Evolutionary conservation across 1,140 invertebrate species (phyloP).

Genomic region (Araneus ventricosus): DNA sequence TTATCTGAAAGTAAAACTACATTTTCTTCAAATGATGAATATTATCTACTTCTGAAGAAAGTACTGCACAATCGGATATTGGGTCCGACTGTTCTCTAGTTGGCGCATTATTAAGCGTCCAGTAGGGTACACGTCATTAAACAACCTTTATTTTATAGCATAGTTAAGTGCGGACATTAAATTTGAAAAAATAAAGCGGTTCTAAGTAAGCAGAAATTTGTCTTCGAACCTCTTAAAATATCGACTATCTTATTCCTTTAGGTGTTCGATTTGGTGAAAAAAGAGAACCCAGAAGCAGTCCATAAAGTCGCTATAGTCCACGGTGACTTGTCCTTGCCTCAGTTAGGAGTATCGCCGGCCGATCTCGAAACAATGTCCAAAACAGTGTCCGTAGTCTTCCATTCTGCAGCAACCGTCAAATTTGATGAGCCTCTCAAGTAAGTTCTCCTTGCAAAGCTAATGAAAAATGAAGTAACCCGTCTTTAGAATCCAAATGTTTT

Average conservation of each 20-base stretch:
- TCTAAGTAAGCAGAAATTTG: neutral
- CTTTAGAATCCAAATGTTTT: neutral
- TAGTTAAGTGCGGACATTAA: too few relatives aligned
- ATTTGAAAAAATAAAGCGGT: neutral
- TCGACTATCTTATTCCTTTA: conserved; percentile 80
- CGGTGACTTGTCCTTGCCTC: conserved; percentile 94
- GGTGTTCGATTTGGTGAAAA: conserved; percentile 89
- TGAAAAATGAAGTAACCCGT: neutral
- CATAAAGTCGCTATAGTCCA: conserved; percentile 92
- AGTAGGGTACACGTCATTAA: too few relatives aligned
- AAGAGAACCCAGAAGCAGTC: conserved; percentile 86
- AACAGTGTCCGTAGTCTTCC: conserved; percentile 94
- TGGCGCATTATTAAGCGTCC: too few relatives aligned
- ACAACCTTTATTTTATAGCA: too few relatives aligned
- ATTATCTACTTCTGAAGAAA: too few relatives aligned
- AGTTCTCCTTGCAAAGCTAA: conserved; percentile 43
- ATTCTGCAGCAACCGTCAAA: conserved; percentile 98
- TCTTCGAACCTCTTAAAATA: neutral
- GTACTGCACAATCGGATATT: too few relatives aligned
- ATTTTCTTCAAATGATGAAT: too few relatives aligned
- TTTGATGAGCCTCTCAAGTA: conserved; percentile 97
- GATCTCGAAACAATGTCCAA: conserved; percentile 87
- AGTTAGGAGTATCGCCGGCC: conserved; percentile 89
- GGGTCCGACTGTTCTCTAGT: too few relatives aligned
- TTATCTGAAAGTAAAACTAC: too few relatives aligned